Base-by-base conservation (phyloP, 2,797 vertebrate species). In the Galago senegalensis region DNA sequence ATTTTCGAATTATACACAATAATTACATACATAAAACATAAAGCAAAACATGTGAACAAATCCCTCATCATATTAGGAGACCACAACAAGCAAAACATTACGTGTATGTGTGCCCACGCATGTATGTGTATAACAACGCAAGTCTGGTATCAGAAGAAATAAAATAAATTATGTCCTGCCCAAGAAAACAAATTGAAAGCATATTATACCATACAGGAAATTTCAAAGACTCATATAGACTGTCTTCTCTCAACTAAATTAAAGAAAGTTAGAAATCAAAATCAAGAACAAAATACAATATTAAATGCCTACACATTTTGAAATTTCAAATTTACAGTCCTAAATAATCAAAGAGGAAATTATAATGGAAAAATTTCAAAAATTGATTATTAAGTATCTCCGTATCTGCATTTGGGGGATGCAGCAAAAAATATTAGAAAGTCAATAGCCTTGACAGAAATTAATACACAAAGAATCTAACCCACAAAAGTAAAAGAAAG, bases 341-440 rank as follows among this genome's bases (percentile, higher is more conserved):
- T 77, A 95, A 95, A 63, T 72, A 94, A 77, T 81, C 27, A 87
- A 76, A 77, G 23, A 70, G 34, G 65, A 91, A 87, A 94, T 58
- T 65, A 29, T 16, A 79, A 34, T 43, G 16, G 43, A 82, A 76
- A 73, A 12, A 79, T 86, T 87, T 87, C 7, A 79, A 73, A 87
- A 58, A 87, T 37, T 80, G 17, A 58, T 76, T 73, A 87, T 63
- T 76, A 93, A 61, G 67, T 84, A 34, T 76, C 31, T 82, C 31
- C 49, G 43, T 70, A 87, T 56, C 69, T 67, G 70, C 82, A 58
- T 25, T 40, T 73, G 76, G 43, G 23, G 10, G 75, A 49, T 86
- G 7, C 21, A 89, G 21, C 49, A 61, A n/a, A 92, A 92, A 94
- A 56, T 81, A 69, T 67, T 72, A 92, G 81, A 27, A 92, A 89